Base-by-base conservation (phyloP, 2,113 vertebrate genomes). In the Rhineura floridana region DNA sequence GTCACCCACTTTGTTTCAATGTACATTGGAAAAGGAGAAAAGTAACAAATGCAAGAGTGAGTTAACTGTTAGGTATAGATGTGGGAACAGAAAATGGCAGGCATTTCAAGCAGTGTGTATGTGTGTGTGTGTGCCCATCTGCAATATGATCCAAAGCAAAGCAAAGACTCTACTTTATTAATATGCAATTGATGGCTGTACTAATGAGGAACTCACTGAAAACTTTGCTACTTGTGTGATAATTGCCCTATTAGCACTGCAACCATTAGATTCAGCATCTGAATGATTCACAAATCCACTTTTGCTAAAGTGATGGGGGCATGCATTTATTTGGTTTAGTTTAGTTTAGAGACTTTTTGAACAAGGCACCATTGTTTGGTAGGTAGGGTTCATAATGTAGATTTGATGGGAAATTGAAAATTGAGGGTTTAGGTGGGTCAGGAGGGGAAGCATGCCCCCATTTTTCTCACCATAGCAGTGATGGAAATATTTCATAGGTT, bases 221-320 rank as follows among this genome's bases (percentile, higher is more conserved):
- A 91, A 80, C 75, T 33, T 9, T 78, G 59, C 81, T 0, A 19
- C 79, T 93, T 93, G 81, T 25, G 19, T 87, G 87, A 88, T 92
- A 94, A 94, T 93, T 96, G 94, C 91, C 88, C 94, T 91, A 93
- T 84, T 97, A 94, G 88, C 90, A 88, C 87, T 93, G 85, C 59
- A 92, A 65, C 89, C 6, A 86, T 92, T 91, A 93, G 93, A 5
- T 55, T 76, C 52, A 81, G 33, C 92, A 90, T 83, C 81, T 81
- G 81, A 70, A 88, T 93, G 73, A 7, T 30, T 9, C 52, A 5
- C 79, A 81, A 93, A 65, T 81, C 86, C 81, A 78, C 91, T 93
- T 59, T 93, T 83, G 19, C 2, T 76, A 84, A 91, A 48, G 62
- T 10, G 39, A n/a, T n/a, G 33, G 50, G 52, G 39, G 23, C 42